Conservation (phyloP, 1,140 invertebrate species). For the Leucophenga varia region DNA sequence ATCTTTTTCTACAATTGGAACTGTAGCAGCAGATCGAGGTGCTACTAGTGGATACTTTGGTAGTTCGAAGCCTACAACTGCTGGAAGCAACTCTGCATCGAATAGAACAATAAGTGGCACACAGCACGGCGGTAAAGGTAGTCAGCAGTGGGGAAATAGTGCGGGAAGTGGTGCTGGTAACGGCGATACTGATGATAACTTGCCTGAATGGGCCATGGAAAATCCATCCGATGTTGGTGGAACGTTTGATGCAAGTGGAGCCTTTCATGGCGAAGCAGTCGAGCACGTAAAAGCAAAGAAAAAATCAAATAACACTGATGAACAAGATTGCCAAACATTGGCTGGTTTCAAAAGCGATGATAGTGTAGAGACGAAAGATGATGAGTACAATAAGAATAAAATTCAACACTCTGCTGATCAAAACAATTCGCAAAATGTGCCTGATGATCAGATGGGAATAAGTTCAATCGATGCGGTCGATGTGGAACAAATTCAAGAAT, state of each 20-base stretch:
- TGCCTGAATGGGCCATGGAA: constrained; percentile 77
- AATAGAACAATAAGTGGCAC: constrained; percentile 5
- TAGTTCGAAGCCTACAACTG: background rate
- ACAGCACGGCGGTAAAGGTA: constrained; percentile 10
- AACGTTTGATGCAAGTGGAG: constrained; percentile 82
- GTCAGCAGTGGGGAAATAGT: constrained; percentile 20
- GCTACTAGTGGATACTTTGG: constrained; percentile 11
- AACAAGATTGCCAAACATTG: too few relatives aligned
- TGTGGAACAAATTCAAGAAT: too few relatives aligned
- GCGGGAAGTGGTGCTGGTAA: background rate
- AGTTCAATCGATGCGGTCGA: too few relatives aligned
- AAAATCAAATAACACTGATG: background rate
- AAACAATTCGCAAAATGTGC: too few relatives aligned
- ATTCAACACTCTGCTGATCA: too few relatives aligned
- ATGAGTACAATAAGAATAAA: too few relatives aligned
- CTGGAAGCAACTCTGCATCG: background rate
- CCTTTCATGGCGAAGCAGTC: constrained; percentile 68
- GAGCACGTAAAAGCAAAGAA: constrained; percentile 26
- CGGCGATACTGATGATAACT: constrained; percentile 64
- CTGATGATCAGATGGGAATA: too few relatives aligned
- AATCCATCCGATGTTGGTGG: constrained; percentile 76
- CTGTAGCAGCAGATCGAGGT: constrained; percentile 14
- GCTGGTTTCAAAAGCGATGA: too few relatives aligned
- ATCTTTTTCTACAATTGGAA: constrained; percentile 37
- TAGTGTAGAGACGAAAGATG: too few relatives aligned